Percentiles rank a stretch among this genome's conserved stretches.
Evolutionary conservation across 2,888 invertebrate species (phyloP).

Genomic region (Cryptus armator): DNA sequence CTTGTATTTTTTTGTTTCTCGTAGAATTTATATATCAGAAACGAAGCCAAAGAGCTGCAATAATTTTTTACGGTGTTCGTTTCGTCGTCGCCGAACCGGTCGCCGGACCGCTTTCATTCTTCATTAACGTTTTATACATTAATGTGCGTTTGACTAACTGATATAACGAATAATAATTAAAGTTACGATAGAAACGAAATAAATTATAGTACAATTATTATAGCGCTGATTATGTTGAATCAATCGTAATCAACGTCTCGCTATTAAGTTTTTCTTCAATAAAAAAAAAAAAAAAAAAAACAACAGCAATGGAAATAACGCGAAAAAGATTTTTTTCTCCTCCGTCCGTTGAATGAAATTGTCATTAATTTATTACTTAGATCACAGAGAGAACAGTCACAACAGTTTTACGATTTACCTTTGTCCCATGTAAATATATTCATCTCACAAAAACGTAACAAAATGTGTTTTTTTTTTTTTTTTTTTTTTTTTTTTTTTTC

Average conservation of each 20-base stretch:
- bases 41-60: constrained; percentile 4
- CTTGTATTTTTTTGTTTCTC: neutral
- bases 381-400: constrained; percentile 72
- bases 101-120: neutral
- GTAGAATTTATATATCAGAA: neutral
- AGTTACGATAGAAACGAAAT: constrained; percentile 27
- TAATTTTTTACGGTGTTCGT: constrained; percentile 1
- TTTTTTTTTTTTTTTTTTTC: neutral
- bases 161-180: constrained; percentile 40
- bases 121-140: constrained; percentile 32
- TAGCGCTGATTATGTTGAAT: constrained; percentile 38
- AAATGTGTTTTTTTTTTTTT: constrained; percentile 34
- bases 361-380: constrained; percentile 54
- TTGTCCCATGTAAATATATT: constrained; percentile 61
- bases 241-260: constrained; percentile 38
- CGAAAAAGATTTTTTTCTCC: neutral
- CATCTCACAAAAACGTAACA: constrained; percentile 67
- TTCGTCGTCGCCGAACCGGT: neutral
- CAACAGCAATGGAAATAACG: neutral
- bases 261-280: constrained; percentile 51
- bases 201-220: constrained; percentile 38
- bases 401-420: constrained; percentile 57
- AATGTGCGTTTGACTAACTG: constrained; percentile 26
- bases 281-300: constrained; percentile 39
- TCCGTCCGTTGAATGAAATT: constrained; percentile 32